A percentile compares a stretch with the other conserved stretches of the same genome.
Conservation (phyloP, 2,888 invertebrate genomes). For the Caenorhabditis sp. region DNA sequence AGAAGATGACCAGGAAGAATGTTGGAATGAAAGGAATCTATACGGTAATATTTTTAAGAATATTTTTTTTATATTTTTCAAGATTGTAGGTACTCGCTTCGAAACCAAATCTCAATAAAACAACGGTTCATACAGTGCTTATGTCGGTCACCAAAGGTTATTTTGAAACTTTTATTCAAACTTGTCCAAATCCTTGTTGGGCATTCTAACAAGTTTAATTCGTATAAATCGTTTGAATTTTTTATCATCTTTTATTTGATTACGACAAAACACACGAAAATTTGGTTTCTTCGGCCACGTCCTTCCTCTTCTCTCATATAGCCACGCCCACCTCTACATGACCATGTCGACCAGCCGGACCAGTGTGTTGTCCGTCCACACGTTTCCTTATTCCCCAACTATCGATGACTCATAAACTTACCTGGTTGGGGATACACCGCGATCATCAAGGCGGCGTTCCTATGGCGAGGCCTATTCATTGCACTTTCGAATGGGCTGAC, state of each 20-base stretch:
- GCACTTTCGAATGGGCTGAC: slow-evolving; percentile 75
- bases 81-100: slow-evolving; percentile 50
- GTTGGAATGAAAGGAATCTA: slow-evolving; percentile 71
- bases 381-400: background rate
- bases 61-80: slow-evolving; percentile 49
- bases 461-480: slow-evolving; percentile 1
- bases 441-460: slow-evolving; percentile 2
- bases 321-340: too few relatives aligned
- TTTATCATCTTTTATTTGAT: too few relatives aligned
- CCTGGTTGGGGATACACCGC: slow-evolving; percentile 3
- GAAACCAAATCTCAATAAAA: slow-evolving; percentile 56
- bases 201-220: slow-evolving; percentile 54
- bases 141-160: slow-evolving; percentile 54
- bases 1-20: slow-evolving; percentile 70
- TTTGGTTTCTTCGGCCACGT: too few relatives aligned
- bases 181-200: slow-evolving; percentile 59
- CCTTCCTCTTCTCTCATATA: too few relatives aligned
- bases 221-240: background rate
- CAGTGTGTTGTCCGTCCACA: background rate
- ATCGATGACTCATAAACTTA: background rate
- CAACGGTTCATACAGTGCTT: slow-evolving; percentile 56
- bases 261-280: too few relatives aligned
- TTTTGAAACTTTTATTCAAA: slow-evolving; percentile 50
- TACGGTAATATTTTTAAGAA: slow-evolving; percentile 72
- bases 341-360: background rate